These are phyloP conservation scores for Pemphredon lugubris DNA, from an alignment of 2,888 invertebrate species.

Conservation along the genomic window DNA sequence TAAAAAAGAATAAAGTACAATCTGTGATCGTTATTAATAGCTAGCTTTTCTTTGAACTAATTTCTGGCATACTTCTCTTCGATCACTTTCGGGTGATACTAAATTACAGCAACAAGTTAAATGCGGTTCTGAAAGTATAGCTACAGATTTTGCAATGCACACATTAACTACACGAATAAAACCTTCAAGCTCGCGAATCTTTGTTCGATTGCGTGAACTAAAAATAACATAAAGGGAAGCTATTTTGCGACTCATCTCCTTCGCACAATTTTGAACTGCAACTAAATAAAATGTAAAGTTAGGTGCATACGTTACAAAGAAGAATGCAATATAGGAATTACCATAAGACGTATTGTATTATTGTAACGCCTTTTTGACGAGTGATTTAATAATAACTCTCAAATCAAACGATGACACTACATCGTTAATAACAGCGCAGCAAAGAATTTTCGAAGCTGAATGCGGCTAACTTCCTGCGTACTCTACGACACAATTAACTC, in stretches of 20 bases:
- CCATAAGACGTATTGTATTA: conserved; percentile 44
- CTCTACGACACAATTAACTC: no score
- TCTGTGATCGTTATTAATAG: neutral
- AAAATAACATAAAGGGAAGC: neutral
- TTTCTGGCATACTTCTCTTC: conserved; percentile 12
- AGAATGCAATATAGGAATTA: conserved; percentile 56
- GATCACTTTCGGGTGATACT: conserved; percentile 10
- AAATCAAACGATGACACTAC: conserved; percentile 1
- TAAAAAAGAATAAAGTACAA: neutral
- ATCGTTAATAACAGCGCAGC: no score
- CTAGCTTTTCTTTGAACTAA: neutral
- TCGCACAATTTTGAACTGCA: conserved; percentile 38
- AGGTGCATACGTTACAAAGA: conserved; percentile 43
- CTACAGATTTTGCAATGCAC: conserved; percentile 41
- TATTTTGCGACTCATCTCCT: conserved; percentile 19
- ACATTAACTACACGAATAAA: conserved; percentile 42
- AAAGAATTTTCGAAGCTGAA: no score
- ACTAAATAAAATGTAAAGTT: conserved; percentile 19
- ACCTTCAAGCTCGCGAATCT: neutral
- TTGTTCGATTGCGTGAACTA: neutral
- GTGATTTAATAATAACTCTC: neutral
- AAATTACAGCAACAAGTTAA: conserved; percentile 21
- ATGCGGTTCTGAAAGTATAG: conserved; percentile 19
- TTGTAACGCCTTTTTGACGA: conserved; percentile 2
- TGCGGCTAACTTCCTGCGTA: no score